Evolutionary conservation across 2,113 vertebrate genomes (phyloP).

Genomic region (Elephas maximus): DNA sequence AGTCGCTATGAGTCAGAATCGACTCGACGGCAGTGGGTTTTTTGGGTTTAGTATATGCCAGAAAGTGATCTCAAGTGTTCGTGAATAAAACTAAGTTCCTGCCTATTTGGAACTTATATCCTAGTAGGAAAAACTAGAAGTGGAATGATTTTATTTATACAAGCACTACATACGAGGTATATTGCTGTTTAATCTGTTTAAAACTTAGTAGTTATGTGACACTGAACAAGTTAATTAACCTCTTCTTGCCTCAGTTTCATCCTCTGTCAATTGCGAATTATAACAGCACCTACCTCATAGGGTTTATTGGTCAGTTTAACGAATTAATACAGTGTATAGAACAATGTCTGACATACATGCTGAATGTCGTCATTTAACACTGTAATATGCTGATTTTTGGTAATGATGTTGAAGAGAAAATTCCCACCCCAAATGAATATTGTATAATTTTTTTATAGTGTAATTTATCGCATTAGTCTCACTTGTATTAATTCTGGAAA

Average conservation of each 20-base stretch:
- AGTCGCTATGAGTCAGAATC: no score
- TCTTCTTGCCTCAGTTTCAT: background rate
- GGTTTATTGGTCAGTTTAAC: slow-evolving; percentile 5
- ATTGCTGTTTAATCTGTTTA: background rate
- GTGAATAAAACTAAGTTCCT: slow-evolving; percentile 27
- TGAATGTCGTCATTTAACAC: background rate
- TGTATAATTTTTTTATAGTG: background rate
- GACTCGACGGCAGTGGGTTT: no score
- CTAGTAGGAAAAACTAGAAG: slow-evolving; percentile 24
- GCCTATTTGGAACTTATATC: slow-evolving; percentile 1
- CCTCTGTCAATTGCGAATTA: background rate
- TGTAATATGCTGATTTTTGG: background rate
- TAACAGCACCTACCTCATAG: background rate
- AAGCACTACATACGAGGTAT: background rate
- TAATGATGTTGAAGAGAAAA: background rate
- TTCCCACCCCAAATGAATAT: background rate
- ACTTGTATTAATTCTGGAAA: background rate
- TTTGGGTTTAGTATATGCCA: background rate
- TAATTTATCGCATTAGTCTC: background rate
- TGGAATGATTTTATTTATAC: background rate
- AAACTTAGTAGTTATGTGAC: background rate
- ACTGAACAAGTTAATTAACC: background rate
- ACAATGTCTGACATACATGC: background rate
- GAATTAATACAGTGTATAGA: slow-evolving; percentile 16
- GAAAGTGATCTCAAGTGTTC: slow-evolving; percentile 37